These are phyloP conservation scores for Tromatobia lineatoria DNA, from an alignment of 2,888 invertebrate species.

Conservation along the genomic window DNA sequence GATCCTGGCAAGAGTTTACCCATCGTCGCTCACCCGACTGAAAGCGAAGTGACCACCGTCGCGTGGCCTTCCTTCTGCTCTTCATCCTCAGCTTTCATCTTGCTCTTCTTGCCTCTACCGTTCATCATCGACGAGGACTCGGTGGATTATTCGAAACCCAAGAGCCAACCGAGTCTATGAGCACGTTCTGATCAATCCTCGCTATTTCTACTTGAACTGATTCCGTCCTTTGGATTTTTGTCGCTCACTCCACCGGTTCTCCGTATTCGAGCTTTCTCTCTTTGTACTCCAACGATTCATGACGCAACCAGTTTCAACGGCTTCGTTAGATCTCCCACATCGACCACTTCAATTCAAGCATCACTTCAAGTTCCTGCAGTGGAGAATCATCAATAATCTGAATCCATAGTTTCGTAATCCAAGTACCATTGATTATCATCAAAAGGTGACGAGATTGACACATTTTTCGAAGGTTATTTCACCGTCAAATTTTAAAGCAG, in stretches of 20 bases:
- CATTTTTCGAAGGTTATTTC: too few relatives aligned
- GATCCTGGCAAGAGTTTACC: slow-evolving; percentile 78
- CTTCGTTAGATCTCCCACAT: background rate
- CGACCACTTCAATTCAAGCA: background rate
- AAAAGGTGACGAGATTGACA: too few relatives aligned
- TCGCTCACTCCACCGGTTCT: background rate
- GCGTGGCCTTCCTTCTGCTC: slow-evolving; percentile 46
- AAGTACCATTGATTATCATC: background rate
- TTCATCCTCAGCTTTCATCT: slow-evolving; percentile 49
- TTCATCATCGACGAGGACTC: slow-evolving; percentile 6
- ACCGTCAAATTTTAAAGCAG: too few relatives aligned
- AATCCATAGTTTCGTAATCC: background rate
- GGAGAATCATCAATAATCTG: background rate
- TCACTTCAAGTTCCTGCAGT: background rate
- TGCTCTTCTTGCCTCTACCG: slow-evolving; percentile 36
- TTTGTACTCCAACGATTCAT: background rate
- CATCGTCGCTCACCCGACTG: slow-evolving; percentile 70
- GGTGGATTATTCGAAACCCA: slow-evolving; percentile 36
- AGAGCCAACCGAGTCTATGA: background rate
- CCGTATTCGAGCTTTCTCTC: background rate
- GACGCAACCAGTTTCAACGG: background rate
- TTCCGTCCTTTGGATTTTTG: background rate
- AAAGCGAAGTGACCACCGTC: slow-evolving; percentile 69
- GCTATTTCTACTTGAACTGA: slow-evolving; percentile 7
- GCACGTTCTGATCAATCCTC: slow-evolving; percentile 14